These are phyloP conservation scores for Meloidogyne hapla DNA, from an alignment of 1,140 invertebrate genomes.

Conservation along the genomic window DNA sequence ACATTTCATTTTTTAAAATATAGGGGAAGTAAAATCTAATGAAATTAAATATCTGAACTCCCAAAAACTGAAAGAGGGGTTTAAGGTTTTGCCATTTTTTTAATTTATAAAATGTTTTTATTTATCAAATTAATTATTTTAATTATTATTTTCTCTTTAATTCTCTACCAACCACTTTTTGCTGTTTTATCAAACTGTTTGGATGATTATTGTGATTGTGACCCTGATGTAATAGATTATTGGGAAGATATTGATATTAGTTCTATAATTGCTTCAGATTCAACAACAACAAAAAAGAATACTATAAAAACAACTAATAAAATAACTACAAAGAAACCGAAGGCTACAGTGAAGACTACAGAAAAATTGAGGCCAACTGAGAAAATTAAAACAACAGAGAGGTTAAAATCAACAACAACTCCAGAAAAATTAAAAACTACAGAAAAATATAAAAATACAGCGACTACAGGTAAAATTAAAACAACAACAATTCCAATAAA, in stretches of 20 bases:
- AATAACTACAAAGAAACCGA: no score
- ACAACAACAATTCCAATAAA: background rate
- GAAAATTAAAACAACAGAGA: background rate
- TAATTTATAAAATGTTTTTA: no score
- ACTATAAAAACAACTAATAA: no score
- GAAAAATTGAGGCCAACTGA: background rate
- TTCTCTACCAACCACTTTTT: background rate
- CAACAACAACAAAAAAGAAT: no score
- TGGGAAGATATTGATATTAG: background rate
- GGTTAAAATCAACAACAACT: background rate
- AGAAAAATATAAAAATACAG: background rate
- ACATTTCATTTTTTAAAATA: no score
- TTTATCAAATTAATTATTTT: background rate
- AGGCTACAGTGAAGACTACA: no score
- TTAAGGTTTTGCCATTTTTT: no score
- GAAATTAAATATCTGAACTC: no score
- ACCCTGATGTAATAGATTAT: background rate
- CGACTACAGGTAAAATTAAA: background rate
- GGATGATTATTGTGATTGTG: background rate
- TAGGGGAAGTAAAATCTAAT: no score
- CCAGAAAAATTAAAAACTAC: background rate
- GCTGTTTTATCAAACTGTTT: background rate
- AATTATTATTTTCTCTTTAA: background rate
- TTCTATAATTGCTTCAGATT: background rate
- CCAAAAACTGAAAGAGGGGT: no score